These are phyloP conservation scores for Fragariocoptes setiger DNA, from an alignment of 1,140 invertebrate genomes.

Conservation along the genomic window DNA sequence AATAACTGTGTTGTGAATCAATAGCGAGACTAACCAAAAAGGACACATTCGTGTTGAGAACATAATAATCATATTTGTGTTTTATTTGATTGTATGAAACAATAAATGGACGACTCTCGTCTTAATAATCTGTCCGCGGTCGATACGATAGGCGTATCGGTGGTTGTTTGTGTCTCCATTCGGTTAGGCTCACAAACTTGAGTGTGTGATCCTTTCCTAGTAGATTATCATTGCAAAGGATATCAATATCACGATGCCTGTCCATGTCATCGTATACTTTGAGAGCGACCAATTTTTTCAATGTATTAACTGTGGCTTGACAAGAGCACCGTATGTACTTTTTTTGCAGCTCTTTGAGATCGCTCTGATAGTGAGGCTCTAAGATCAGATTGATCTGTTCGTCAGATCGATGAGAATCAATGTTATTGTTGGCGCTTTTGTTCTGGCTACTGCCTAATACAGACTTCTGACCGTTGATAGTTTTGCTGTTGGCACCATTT, in stretches of 20 bases:
- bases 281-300: slow-evolving; percentile 89
- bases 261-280: slow-evolving; percentile 65
- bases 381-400: slow-evolving; percentile 77
- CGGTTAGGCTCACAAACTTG: slow-evolving; percentile 88
- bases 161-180: slow-evolving; percentile 59
- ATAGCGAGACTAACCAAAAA: no score
- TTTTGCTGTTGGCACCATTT: neutral
- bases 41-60: no score
- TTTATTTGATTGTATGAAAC: no score
- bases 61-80: no score
- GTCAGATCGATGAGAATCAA: slow-evolving; percentile 68
- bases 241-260: slow-evolving; percentile 91
- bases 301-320: slow-evolving; percentile 74
- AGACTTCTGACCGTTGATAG: neutral
- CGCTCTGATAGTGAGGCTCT: slow-evolving; percentile 32
- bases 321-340: slow-evolving; percentile 74
- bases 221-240: slow-evolving; percentile 89
- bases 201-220: slow-evolving; percentile 92
- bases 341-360: slow-evolving; percentile 42
- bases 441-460: no score
- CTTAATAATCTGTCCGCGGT: slow-evolving; percentile 5
- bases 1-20: no score
- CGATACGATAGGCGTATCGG: slow-evolving; percentile 12
- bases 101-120: no score
- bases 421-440: slow-evolving; percentile 23